Evolutionary conservation across 2,113 vertebrate genomes (phyloP).

Genomic region (Lonchura striata): DNA sequence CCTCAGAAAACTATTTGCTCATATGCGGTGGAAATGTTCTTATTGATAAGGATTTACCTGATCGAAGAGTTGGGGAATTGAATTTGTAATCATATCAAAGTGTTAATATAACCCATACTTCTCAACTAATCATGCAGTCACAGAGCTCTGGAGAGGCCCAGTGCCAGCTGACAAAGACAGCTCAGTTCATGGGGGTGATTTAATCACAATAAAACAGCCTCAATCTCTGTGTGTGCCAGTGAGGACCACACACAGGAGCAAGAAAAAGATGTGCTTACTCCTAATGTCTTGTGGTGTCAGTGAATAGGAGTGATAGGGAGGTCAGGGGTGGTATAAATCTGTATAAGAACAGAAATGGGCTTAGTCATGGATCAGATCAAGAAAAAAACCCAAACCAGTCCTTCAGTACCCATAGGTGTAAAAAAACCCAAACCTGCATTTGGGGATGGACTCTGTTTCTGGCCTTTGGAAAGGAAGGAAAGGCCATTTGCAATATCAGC

Average conservation of each 20-base stretch:
- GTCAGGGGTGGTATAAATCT: not conserved
- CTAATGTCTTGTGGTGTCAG: not conserved
- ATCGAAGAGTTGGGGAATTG: not conserved
- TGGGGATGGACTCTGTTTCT: not conserved
- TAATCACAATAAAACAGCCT: not conserved
- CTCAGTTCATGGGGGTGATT: not conserved
- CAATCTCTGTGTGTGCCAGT: not conserved
- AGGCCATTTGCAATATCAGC: not conserved
- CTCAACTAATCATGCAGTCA: not conserved
- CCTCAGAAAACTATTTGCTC: not conserved
- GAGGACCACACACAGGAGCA: not conserved
- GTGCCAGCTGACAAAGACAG: not conserved
- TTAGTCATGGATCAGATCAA: not conserved
- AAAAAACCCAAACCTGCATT: not conserved
- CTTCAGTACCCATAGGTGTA: not conserved
- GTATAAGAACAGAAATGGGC: not conserved
- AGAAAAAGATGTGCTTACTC: not conserved
- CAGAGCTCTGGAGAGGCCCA: not conserved
- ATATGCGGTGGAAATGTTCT: not conserved
- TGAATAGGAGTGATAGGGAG: not conserved
- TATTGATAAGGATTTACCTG: constrained; percentile 10
- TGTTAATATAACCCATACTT: not conserved
- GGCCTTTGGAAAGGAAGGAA: not conserved
- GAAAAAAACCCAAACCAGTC: not conserved
- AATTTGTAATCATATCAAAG: not conserved